phyloP scores from a whole-genome alignment of 2,797 vertebrate genomes.

The Anableps anableps region DNA sequence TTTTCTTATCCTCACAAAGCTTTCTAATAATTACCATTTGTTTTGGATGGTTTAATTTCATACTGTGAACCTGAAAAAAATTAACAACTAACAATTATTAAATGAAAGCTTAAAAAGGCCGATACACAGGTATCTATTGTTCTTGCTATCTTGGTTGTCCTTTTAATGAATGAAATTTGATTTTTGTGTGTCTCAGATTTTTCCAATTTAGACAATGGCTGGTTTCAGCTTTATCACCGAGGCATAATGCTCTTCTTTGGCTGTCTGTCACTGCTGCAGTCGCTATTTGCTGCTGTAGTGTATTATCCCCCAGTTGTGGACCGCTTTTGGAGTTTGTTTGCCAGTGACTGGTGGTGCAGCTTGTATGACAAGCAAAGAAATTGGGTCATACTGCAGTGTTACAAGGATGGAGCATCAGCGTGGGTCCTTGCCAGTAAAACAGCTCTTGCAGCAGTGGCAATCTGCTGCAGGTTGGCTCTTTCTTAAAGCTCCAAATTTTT shows the following conservation, averaged over 20 bases:
- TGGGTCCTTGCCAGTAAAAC: slow-evolving; percentile 70
- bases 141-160: slow-evolving; percentile 7
- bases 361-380: slow-evolving; percentile 66
- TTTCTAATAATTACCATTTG: neutral
- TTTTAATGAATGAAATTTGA: slow-evolving; percentile 16
- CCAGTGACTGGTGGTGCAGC: slow-evolving; percentile 54
- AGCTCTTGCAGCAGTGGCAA: slow-evolving; percentile 61
- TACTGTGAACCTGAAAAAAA: neutral
- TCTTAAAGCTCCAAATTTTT: slow-evolving; percentile 44
- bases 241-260: slow-evolving; percentile 38
- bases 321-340: slow-evolving; percentile 51
- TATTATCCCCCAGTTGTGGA: slow-evolving; percentile 46
- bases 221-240: slow-evolving; percentile 27
- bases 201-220: slow-evolving; percentile 15
- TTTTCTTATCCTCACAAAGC: neutral
- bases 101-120: slow-evolving; percentile 8
- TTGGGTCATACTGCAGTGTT: slow-evolving; percentile 80
- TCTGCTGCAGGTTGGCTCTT: slow-evolving; percentile 55
- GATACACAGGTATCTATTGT: neutral
- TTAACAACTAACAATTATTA: neutral
- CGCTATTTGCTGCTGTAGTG: slow-evolving; percentile 25
- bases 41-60: neutral
- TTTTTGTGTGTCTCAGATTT: neutral
- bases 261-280: slow-evolving; percentile 42
- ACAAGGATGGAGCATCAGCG: slow-evolving; percentile 69